These are phyloP conservation scores for Zaprionus inermis DNA, from an alignment of 1,140 invertebrate species.

Conservation along the genomic window DNA sequence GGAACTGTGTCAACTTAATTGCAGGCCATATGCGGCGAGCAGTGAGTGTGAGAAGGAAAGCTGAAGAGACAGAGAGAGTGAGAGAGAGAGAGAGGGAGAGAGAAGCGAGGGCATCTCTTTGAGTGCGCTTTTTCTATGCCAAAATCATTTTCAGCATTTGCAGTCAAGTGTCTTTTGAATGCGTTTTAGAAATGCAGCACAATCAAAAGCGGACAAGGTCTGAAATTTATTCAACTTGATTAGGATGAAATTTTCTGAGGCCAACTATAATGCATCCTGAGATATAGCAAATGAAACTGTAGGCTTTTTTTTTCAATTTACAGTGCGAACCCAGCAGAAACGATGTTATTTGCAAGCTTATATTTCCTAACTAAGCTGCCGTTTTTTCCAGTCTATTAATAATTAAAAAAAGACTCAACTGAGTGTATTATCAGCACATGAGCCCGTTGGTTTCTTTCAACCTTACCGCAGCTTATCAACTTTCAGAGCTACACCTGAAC, in stretches of 20 bases:
- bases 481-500: neutral
- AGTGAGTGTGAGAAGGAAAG: neutral
- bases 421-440: neutral
- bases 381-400: neutral
- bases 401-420: too few species aligned
- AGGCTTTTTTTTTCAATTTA: too few species aligned
- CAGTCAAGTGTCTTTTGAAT: neutral
- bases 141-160: neutral
- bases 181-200: neutral
- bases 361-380: too few species aligned
- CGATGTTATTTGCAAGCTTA: too few species aligned
- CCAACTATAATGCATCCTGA: neutral
- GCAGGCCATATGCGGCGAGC: neutral
- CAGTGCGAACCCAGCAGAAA: too few species aligned
- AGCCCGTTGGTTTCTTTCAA: neutral
- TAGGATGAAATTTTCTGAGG: neutral
- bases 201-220: neutral
- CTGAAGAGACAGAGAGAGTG: neutral
- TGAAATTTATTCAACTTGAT: neutral
- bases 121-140: neutral
- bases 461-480: neutral
- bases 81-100: neutral
- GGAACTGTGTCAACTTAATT: conserved; percentile 10
- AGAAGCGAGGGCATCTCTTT: neutral
- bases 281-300: neutral